Percentiles rank a stretch among this genome's conserved stretches.
Evolutionary conservation across 92 coral and sea anemone genomes (phyloP).

Genomic region (Porites rus): DNA sequence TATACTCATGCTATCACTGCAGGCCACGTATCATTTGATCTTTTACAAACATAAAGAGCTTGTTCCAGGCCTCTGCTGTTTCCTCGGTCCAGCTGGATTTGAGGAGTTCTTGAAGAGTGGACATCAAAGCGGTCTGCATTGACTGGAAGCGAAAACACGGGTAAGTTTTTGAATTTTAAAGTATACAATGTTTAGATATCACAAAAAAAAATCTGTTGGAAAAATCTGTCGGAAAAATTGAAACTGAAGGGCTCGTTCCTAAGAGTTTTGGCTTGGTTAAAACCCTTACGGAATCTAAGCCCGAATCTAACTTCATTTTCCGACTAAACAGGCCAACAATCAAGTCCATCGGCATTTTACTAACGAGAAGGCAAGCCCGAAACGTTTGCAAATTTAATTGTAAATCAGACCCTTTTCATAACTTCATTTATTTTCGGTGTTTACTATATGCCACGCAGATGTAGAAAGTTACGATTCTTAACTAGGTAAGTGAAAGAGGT

Average conservation of each 20-base stretch:
- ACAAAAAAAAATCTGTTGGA: neutral
- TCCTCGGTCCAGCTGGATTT: constrained; percentile 75
- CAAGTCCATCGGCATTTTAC: no score
- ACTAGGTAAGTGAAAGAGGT: no score
- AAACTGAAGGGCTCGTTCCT: neutral
- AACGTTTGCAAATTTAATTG: no score
- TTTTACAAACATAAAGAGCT: constrained; percentile 59
- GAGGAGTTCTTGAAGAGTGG: constrained; percentile 53
- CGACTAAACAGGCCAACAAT: no score
- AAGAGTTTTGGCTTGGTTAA: no score
- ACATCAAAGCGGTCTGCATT: constrained; percentile 72
- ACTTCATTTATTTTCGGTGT: no score
- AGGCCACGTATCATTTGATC: constrained; percentile 64
- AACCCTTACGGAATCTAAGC: no score
- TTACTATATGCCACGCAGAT: no score
- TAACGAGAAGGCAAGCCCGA: no score
- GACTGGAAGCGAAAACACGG: constrained; percentile 38
- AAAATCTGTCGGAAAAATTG: neutral
- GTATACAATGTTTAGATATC: neutral
- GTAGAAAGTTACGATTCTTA: no score
- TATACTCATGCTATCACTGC: constrained; percentile 25
- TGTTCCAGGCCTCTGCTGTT: constrained; percentile 75
- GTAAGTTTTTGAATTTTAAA: neutral
- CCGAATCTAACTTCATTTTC: no score
- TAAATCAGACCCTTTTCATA: no score